These are phyloP conservation scores for Geothlypis trichas DNA, from an alignment of 2,113 vertebrate species.

Conservation along the genomic window DNA sequence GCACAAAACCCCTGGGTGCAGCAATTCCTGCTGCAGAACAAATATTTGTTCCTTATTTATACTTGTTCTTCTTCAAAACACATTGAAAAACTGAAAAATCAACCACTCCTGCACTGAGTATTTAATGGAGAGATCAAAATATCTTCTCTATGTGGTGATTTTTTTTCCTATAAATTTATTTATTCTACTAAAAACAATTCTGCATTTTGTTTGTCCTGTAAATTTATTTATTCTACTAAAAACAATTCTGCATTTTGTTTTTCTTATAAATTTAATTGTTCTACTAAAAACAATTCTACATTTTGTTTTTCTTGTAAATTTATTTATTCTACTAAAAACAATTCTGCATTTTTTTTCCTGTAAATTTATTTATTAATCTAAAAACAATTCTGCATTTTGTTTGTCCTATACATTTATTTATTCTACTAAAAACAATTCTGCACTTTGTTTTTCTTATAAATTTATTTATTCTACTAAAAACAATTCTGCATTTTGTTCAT, in stretches of 20 bases:
- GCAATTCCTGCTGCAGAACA: background rate
- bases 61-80: background rate
- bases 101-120: background rate
- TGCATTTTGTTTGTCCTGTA: background rate
- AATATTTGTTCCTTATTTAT: background rate
- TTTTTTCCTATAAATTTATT: background rate
- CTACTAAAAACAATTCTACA: background rate
- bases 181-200: background rate
- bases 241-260: background rate
- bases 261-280: background rate
- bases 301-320: background rate
- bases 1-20: background rate
- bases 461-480: background rate
- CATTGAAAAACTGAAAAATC: background rate
- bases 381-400: background rate
- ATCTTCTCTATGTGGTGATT: accelerated
- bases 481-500: background rate
- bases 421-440: too few relatives aligned
- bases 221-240: background rate
- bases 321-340: background rate
- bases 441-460: background rate
- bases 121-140: background rate
- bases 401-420: background rate
- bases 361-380: background rate
- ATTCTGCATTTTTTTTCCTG: background rate